phyloP scores from a whole-genome alignment of 2,797 vertebrate species.

The Nyctalus aviator region DNA sequence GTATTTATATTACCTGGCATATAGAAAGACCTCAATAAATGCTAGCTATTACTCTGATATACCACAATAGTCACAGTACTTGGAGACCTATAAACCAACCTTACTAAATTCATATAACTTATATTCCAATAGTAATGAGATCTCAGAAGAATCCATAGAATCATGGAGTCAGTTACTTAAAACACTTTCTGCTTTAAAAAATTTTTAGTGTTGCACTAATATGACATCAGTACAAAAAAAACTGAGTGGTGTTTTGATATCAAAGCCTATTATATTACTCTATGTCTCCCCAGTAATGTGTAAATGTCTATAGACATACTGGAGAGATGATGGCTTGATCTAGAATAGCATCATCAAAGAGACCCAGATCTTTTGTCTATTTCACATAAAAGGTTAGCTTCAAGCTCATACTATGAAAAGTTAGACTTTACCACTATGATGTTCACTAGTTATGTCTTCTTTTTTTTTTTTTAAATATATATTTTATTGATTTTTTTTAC shows the following conservation, averaged over 20 bases:
- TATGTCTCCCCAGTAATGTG: not conserved
- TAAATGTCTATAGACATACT: not conserved
- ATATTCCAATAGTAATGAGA: not conserved
- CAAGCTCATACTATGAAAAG: constrained; percentile 8
- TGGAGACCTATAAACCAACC: not conserved
- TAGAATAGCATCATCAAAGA: constrained; percentile 54
- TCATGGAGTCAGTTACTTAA: not conserved
- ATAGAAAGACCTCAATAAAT: constrained; percentile 38
- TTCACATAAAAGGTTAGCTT: not conserved
- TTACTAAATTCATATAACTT: constrained; percentile 19
- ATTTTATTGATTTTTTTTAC: too few species aligned
- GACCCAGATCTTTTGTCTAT: not conserved
- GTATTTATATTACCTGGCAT: not conserved
- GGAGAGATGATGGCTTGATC: not conserved
- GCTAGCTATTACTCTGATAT: constrained; percentile 7
- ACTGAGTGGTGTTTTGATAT: not conserved
- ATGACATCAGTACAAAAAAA: not conserved
- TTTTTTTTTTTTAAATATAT: not conserved
- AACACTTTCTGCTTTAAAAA: not conserved
- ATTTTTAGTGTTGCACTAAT: constrained; percentile 11
- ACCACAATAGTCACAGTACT: not conserved
- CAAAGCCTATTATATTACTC: not conserved
- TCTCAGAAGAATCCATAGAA: constrained; percentile 1
- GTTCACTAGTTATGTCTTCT: not conserved
- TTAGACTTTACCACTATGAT: not conserved